Percentiles rank a stretch among this genome's conserved stretches.
These are phyloP conservation scores for Rhincodon typus DNA, from an alignment of 2,797 vertebrate species.

Conservation along the genomic window DNA sequence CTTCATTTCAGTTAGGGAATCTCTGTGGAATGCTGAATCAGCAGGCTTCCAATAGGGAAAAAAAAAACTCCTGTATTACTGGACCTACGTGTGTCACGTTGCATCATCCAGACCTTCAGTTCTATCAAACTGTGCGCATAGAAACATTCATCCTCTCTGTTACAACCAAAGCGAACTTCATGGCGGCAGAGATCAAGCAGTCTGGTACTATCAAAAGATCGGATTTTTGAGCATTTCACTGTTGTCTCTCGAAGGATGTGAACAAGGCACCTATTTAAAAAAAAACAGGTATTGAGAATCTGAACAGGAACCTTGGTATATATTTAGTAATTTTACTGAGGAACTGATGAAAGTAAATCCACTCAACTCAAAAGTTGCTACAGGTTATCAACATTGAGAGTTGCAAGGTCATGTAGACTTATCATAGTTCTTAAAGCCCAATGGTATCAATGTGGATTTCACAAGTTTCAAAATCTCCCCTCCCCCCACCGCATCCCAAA, in stretches of 20 bases:
- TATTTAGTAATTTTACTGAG: neutral
- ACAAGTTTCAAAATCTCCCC: too few species aligned
- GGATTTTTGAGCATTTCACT: constrained; percentile 87
- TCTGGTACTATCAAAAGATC: constrained; percentile 63
- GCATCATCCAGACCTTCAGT: constrained; percentile 95
- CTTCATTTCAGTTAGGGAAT: neutral
- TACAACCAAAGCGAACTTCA: constrained; percentile 87
- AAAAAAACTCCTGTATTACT: neutral
- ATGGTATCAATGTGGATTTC: too few species aligned
- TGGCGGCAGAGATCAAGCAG: constrained; percentile 91
- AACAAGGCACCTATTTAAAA: constrained; percentile 80
- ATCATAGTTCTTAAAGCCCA: neutral
- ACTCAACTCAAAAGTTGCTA: neutral
- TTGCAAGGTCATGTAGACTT: neutral
- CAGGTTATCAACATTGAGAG: neutral
- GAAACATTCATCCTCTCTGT: constrained; percentile 86
- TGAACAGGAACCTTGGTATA: neutral
- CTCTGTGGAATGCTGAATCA: neutral
- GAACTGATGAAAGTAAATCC: neutral
- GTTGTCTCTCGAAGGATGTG: constrained; percentile 85
- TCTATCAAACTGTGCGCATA: constrained; percentile 94
- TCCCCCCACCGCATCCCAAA: too few species aligned
- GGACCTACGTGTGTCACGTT: constrained; percentile 71
- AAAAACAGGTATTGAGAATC: neutral
- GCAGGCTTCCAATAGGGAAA: neutral